phyloP scores from a whole-genome alignment of 92 coral and sea anemone genomes.

The Epizoanthus scotinus region DNA sequence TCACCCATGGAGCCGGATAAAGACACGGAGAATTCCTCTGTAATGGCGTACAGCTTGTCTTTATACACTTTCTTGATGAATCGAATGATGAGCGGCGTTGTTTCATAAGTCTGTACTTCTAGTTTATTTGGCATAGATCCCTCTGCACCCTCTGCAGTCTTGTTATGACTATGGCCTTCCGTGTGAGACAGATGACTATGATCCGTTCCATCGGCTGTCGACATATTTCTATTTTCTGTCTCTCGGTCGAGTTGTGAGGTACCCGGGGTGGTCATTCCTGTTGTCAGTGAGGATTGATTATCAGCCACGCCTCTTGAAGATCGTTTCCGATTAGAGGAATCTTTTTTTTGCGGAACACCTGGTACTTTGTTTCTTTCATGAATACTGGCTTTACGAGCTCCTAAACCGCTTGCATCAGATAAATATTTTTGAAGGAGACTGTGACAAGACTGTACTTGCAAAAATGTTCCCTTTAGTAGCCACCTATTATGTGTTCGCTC shows the following conservation, averaged over 20 bases:
- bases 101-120: no score
- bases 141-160: neutral
- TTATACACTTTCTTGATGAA: neutral
- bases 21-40: neutral
- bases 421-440: conserved; percentile 3
- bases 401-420: neutral
- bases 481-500: neutral
- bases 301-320: neutral
- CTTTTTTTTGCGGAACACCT: neutral
- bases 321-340: neutral
- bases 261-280: neutral
- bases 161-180: no score
- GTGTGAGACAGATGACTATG: no score
- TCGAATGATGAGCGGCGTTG: no score
- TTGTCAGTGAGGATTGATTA: neutral
- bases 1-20: neutral
- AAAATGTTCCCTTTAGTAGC: neutral
- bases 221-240: no score
- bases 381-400: neutral
- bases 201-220: no score
- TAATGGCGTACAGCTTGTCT: no score
- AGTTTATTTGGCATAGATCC: no score
- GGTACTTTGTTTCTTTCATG: no score
- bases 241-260: no score
- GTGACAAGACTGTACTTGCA: neutral